Evolutionary conservation across 2,888 invertebrate species (phyloP).

Genomic region (Enoplolaimus lenunculus): DNA sequence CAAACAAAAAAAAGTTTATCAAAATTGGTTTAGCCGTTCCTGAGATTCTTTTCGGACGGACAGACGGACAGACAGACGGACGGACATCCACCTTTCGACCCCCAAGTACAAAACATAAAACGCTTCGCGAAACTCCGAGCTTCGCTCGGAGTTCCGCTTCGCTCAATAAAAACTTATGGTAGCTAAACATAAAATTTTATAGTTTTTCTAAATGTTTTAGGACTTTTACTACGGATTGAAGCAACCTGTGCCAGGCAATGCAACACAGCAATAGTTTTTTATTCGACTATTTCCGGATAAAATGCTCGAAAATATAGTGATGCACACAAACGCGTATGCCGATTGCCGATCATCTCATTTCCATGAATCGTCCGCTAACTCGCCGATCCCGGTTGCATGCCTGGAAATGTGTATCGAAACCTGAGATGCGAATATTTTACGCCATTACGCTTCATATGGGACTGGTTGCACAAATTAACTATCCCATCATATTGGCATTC

Average conservation of each 20-base stretch:
- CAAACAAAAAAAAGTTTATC: too few species aligned
- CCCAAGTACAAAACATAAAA: too few species aligned
- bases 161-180: too few species aligned
- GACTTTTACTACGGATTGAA: constrained; percentile 12
- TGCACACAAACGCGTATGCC: constrained; percentile 1
- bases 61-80: too few species aligned
- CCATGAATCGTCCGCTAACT: not conserved
- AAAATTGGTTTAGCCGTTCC: too few species aligned
- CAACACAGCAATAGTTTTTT: not conserved
- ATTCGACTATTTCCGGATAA: constrained; percentile 4
- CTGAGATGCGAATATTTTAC: constrained; percentile 12
- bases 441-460: constrained; percentile 17
- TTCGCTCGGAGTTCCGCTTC: too few species aligned
- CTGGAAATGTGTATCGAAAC: constrained; percentile 4
- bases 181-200: too few species aligned
- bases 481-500: constrained; percentile 10
- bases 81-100: too few species aligned
- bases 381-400: constrained; percentile 2
- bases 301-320: not conserved
- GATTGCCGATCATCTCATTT: not conserved
- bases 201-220: too few species aligned
- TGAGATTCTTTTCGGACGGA: too few species aligned
- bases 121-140: too few species aligned
- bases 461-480: not conserved
- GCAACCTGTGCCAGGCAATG: not conserved